Conservation (phyloP, 2,888 invertebrate genomes). For the Himalopsyche kuldschensis region DNA sequence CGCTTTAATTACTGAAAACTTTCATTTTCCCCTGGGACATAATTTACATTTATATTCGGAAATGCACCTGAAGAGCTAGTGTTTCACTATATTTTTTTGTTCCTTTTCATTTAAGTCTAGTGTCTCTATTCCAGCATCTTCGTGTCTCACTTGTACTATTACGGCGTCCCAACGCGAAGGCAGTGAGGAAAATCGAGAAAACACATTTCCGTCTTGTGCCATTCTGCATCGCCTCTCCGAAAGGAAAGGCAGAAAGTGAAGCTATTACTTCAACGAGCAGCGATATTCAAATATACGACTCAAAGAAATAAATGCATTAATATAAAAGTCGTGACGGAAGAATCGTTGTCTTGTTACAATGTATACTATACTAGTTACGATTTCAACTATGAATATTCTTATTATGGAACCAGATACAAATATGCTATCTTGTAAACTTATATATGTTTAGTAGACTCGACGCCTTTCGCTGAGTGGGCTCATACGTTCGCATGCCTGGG, state of each 20-base stretch:
- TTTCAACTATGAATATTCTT: too few species aligned
- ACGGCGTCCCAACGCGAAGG: background rate
- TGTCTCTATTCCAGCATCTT: conserved; percentile 8
- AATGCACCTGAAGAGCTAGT: background rate
- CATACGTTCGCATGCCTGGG: too few species aligned
- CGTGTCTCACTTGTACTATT: conserved; percentile 9
- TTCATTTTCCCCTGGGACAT: background rate
- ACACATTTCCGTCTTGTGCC: conserved; percentile 24
- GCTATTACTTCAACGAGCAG: background rate
- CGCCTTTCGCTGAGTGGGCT: too few species aligned
- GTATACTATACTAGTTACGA: too few species aligned
- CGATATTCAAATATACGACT: background rate
- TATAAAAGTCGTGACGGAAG: background rate
- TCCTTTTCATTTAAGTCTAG: background rate
- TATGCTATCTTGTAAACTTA: too few species aligned
- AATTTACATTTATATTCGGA: conserved; percentile 1
- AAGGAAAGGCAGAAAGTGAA: conserved; percentile 9
- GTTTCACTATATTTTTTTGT: background rate
- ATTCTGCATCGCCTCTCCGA: conserved; percentile 16
- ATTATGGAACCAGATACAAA: too few species aligned
- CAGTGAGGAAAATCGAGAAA: conserved; percentile 12
- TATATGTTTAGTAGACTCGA: too few species aligned
- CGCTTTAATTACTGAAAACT: conserved; percentile 1
- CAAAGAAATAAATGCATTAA: background rate
- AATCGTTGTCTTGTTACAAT: too few species aligned